A percentile compares a stretch with the other conserved stretches of the same genome.
phyloP scores from a whole-genome alignment of 2,888 invertebrate genomes.

The Nemotelus pantherinus region DNA sequence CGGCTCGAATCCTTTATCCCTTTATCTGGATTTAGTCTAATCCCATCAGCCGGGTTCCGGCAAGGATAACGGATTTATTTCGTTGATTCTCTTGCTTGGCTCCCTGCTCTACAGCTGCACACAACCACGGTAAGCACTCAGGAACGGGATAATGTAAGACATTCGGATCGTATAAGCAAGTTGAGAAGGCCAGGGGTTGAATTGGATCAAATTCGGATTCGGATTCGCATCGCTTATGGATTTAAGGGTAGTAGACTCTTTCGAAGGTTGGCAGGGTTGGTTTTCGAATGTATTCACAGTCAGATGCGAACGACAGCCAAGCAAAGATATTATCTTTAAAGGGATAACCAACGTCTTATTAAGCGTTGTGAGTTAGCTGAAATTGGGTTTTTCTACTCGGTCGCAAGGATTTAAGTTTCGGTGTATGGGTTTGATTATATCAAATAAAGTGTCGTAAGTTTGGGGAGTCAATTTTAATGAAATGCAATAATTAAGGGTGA shows the following conservation, averaged over 20 bases:
- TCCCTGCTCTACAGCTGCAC: background rate
- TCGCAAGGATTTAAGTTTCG: background rate
- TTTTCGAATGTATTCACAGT: constrained; percentile 8
- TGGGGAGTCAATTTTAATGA: background rate
- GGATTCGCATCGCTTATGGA: constrained; percentile 32
- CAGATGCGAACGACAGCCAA: background rate
- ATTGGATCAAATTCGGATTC: constrained; percentile 32
- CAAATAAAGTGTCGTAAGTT: background rate
- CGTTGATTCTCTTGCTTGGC: constrained; percentile 5
- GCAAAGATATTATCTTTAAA: constrained; percentile 36
- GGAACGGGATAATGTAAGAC: constrained; percentile 19
- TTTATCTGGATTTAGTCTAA: constrained; percentile 66
- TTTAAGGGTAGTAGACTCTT: constrained; percentile 12
- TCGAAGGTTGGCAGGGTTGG: constrained; percentile 10
- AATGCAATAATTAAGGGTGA: background rate
- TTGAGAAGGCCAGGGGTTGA: constrained; percentile 27
- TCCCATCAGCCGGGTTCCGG: constrained; percentile 63
- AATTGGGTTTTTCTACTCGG: constrained; percentile 15
- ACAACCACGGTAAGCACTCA: background rate
- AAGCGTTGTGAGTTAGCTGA: constrained; percentile 12
- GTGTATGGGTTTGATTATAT: background rate
- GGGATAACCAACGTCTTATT: constrained; percentile 40
- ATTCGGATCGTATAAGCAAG: constrained; percentile 32
- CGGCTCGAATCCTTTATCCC: constrained; percentile 62
- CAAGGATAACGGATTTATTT: constrained; percentile 56